phyloP scores from a whole-genome alignment of 2,888 invertebrate genomes.

The Apocheima hispidaria region DNA sequence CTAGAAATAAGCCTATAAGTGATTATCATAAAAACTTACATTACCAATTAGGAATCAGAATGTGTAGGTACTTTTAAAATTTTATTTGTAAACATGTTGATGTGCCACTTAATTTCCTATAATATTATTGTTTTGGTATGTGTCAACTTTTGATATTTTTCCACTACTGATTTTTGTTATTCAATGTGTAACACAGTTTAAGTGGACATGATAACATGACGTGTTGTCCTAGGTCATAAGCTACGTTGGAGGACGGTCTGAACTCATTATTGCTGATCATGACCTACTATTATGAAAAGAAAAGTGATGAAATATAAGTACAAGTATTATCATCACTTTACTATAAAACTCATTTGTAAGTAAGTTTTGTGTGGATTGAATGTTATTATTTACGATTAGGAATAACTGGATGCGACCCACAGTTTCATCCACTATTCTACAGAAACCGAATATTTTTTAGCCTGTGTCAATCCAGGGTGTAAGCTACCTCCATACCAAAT shows the following conservation, averaged over 20 bases:
- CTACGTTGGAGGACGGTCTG: neutral
- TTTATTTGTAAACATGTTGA: conserved; percentile 25
- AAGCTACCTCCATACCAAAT: too few relatives aligned
- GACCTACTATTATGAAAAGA: conserved; percentile 1
- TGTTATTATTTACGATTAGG: too few relatives aligned
- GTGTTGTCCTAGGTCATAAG: conserved; percentile 10
- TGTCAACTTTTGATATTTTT: conserved; percentile 2
- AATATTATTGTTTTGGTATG: neutral
- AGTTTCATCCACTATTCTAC: too few relatives aligned
- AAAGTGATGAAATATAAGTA: neutral
- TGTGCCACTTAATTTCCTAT: conserved; percentile 10
- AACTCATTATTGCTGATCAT: conserved; percentile 4
- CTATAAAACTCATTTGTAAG: neutral
- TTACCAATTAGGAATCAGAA: too few relatives aligned
- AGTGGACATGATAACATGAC: neutral
- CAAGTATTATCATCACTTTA: neutral
- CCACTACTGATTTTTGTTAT: conserved; percentile 5
- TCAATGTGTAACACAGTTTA: neutral
- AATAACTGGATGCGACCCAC: too few relatives aligned
- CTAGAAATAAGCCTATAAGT: too few relatives aligned
- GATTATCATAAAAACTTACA: too few relatives aligned
- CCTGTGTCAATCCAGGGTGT: too few relatives aligned
- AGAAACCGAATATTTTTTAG: too few relatives aligned
- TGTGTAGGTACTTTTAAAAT: neutral
- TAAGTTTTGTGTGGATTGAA: neutral